These are phyloP conservation scores for Coptodon bakossiorum DNA, from an alignment of 2,113 vertebrate species.

Conservation along the genomic window DNA sequence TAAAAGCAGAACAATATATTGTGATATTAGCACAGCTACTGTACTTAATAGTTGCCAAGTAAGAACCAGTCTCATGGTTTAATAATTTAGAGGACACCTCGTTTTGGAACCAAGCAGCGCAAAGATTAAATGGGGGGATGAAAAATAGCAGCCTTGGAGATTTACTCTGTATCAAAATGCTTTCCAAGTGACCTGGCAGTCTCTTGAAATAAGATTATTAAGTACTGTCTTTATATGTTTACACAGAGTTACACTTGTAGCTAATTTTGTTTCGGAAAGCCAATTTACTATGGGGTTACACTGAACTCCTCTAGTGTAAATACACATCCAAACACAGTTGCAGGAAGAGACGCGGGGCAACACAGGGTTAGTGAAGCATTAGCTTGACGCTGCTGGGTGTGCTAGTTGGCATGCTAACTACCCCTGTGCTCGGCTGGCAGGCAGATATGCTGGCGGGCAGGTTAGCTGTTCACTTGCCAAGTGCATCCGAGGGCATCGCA, in stretches of 20 bases:
- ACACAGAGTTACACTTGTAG: background rate
- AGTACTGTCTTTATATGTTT: background rate
- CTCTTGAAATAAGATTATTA: background rate
- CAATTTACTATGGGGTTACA: background rate
- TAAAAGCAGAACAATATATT: background rate
- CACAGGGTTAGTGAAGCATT: constrained; percentile 47
- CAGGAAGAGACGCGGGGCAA: constrained; percentile 11
- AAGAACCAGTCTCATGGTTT: background rate
- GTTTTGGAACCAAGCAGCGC: background rate
- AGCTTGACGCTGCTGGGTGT: constrained; percentile 40
- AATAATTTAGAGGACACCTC: background rate
- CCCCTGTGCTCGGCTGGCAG: constrained; percentile 35
- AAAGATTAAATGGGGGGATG: background rate
- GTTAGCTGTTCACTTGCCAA: constrained; percentile 63
- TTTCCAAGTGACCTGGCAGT: background rate
- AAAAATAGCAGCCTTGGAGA: background rate
- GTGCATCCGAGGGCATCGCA: constrained; percentile 59
- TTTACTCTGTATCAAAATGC: background rate
- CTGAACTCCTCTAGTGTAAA: background rate
- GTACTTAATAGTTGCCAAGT: background rate
- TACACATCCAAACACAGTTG: background rate
- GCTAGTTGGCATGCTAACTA: constrained; percentile 62
- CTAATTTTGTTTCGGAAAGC: background rate
- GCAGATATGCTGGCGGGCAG: constrained; percentile 49
- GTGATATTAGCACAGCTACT: background rate